These are phyloP conservation scores for Scrobipalpa atriplicella DNA, from an alignment of 2,888 invertebrate species.

Conservation along the genomic window DNA sequence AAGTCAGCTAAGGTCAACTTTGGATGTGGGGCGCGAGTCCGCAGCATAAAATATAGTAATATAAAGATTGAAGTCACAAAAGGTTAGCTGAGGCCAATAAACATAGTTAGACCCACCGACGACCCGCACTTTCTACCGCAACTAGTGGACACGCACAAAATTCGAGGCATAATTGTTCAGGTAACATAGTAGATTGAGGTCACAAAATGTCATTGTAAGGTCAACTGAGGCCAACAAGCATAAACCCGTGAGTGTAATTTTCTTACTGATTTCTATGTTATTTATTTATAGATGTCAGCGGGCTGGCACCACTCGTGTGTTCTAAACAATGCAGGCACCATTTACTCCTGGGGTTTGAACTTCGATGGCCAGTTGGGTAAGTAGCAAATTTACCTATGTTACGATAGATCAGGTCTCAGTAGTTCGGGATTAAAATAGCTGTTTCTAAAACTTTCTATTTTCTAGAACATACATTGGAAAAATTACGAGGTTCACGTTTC, in stretches of 20 bases:
- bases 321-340: conserved; percentile 86
- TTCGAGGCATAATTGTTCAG: conserved; percentile 85
- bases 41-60: too few species aligned
- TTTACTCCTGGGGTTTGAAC: conserved; percentile 95
- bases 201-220: conserved; percentile 51
- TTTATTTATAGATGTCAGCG: conserved; percentile 78
- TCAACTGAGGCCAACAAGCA: too few species aligned
- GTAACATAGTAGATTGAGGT: too few species aligned
- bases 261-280: neutral
- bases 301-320: conserved; percentile 93
- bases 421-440: too few species aligned
- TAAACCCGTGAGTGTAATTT: too few species aligned
- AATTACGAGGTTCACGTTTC: too few species aligned
- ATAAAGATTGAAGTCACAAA: too few species aligned
- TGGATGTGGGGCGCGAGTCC: too few species aligned
- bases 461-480: too few species aligned
- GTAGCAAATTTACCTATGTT: conserved; percentile 27
- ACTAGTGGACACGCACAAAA: conserved; percentile 83
- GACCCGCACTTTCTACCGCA: conserved; percentile 81
- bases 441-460: too few species aligned
- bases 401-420: neutral
- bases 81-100: too few species aligned
- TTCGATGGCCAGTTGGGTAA: conserved; percentile 94
- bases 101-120: conserved; percentile 3
- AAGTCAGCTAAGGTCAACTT: too few species aligned